Conservation (phyloP, 1,140 invertebrate species). For the Lamellibrachia luymesi region DNA sequence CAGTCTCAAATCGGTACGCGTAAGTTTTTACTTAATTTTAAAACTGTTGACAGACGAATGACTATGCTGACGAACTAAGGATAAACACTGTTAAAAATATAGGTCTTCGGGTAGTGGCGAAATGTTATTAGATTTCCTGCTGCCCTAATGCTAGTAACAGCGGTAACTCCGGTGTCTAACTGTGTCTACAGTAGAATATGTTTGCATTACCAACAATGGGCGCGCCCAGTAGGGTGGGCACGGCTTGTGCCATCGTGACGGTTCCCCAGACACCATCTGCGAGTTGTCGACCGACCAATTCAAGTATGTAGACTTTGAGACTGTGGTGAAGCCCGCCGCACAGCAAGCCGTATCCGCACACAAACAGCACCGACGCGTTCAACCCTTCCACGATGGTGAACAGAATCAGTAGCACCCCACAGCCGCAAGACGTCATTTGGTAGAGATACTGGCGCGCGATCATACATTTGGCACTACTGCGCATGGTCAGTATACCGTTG, state of each 20-base stretch:
- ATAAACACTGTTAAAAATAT: too few species aligned
- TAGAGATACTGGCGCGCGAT: background rate
- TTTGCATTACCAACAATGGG: slow-evolving; percentile 7
- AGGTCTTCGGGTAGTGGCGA: too few species aligned
- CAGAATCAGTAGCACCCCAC: background rate
- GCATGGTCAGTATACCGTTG: background rate
- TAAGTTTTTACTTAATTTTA: too few species aligned
- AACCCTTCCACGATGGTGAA: background rate
- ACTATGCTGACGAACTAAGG: too few species aligned
- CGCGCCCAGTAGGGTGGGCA: background rate
- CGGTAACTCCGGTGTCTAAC: too few species aligned
- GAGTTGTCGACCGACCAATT: background rate
- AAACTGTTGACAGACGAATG: too few species aligned
- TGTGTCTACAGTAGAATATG: too few species aligned
- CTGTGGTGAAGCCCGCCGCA: background rate
- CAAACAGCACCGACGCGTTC: background rate
- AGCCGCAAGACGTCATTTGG: slow-evolving; percentile 13
- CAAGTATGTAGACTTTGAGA: background rate
- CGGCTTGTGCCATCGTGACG: background rate
- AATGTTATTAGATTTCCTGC: too few species aligned
- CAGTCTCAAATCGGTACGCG: too few species aligned
- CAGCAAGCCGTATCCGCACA: background rate
- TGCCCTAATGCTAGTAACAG: too few species aligned
- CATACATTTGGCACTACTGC: slow-evolving; percentile 10
- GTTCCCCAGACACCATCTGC: background rate